Evolutionary conservation across 1,140 invertebrate genomes (phyloP), one percentile per base, ranked within the genome.

Genomic region (Pseudomyrmex pallidus): DNA sequence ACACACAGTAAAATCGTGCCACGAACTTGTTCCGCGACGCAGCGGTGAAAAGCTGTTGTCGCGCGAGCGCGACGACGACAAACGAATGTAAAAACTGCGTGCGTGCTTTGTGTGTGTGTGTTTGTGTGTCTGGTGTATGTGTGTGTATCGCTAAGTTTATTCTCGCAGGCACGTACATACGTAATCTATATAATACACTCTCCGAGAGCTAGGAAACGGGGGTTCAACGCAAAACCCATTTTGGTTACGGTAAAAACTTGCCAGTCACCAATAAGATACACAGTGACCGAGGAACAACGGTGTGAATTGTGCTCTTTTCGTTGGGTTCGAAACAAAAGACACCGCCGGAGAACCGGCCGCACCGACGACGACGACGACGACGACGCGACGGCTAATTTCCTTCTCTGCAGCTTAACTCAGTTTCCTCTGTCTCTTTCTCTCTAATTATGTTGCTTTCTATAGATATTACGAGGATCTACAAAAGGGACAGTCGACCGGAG

Each of bases 201-300:
- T 80, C 22, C 54, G 76, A 59, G 76, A 50, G 66, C 54, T 80
- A 80, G 76, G 76, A 80, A 80, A 80, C 66, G 25, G 54, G 46
- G 67, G 46, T 72, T 2, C 66, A 80, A 80, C 54, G 70, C 61
- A 74, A 82, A 74, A 82, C 44, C 59, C 67, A 82, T 70, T 82
- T 82, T 82, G 78, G 72, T 64, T 82, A 74, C 46, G 67, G 57
- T 72, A 74, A 82, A 74, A 82, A 82, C 50, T 82, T 62, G 72
- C 50, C 70, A 64, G 78, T 82, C 72, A 63, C 52, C 59, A 54
- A 84, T 64, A 84, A 57, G 44, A 68, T 78, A 76, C 64, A 70
- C 46, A 62, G 57, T 74, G 74, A 77, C 48, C 61, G 66, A 77
- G 67, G 84, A 74, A 86, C 85, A 87, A 86, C 80, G 82, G 82